Conservation (phyloP, 2,113 vertebrate genomes). For the Corvus moneduloides region DNA sequence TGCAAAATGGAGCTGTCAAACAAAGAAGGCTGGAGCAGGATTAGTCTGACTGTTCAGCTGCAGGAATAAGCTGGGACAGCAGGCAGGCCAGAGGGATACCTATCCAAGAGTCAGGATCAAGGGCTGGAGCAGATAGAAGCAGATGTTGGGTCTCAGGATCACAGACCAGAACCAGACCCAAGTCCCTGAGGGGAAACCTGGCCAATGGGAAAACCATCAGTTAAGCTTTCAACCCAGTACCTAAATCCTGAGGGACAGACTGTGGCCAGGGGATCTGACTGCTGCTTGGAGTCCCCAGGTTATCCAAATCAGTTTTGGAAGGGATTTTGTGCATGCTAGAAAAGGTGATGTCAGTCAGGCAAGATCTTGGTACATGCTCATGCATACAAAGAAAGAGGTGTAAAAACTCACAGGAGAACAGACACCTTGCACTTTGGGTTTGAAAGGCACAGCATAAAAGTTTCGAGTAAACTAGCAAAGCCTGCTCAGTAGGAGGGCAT, state of each 20-base stretch:
- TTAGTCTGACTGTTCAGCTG: neutral
- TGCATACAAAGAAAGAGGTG: neutral
- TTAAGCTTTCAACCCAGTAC: neutral
- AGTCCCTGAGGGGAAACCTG: neutral
- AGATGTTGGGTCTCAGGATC: neutral
- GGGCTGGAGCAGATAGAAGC: neutral
- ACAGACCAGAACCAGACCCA: neutral
- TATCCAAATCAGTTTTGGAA: neutral
- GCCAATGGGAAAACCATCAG: neutral
- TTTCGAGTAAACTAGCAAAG: neutral
- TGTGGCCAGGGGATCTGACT: no score
- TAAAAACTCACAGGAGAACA: neutral
- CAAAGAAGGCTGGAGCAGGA: neutral
- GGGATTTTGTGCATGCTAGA: neutral
- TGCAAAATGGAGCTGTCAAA: neutral
- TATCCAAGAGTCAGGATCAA: neutral
- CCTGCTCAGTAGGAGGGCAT: neutral
- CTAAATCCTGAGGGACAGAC: neutral
- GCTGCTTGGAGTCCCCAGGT: neutral
- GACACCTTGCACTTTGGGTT: neutral
- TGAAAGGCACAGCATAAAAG: neutral
- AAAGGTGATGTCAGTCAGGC: neutral
- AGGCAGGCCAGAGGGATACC: neutral
- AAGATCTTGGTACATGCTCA: neutral
- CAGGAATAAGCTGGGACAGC: neutral